Evolutionary conservation across 1,140 invertebrate genomes (phyloP), one percentile per base, ranked within the genome.

Genomic region (Drosophila biarmipes): DNA sequence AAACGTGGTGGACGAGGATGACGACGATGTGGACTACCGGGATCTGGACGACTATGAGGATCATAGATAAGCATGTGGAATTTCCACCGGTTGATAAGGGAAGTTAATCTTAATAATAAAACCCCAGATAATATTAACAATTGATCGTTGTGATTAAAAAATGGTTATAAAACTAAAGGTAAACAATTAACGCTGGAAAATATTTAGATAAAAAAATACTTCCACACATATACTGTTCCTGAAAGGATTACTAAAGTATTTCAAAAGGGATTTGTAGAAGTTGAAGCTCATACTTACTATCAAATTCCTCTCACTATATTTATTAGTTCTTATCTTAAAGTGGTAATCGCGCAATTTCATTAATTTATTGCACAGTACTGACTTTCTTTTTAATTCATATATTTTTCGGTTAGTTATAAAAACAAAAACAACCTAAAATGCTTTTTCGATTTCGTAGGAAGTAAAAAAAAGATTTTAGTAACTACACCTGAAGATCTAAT

Each of bases 31-130:
- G n/a, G 31, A 72, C 19, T 29, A 37, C 24, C 37, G 45, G 38
- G 37, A 35, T 31, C 8, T 48, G 8, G 73, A 74, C 35, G 81
- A 86, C 40, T 86, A 86, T 67, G 71, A 75, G 14, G 78, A 87
- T 64, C 78, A 82, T 34, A 51, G 82, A 51, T 87, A 87, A 31
- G 21, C 31, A 1, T 12, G 17, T 17, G 67, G 34, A 46, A 56
- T 31, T 69, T 35, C 27, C 57, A 34, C 15, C 10, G 40, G 34
- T 31, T 45, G 40, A 61, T 68, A 59, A 59, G 48, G 17, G n/a
- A 12, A 17, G 17, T 49, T 73, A 31, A 73, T 62, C 42, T 19
- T 14, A 37, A 14, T 35, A 48, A 40, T 17, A 35, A 37, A 27
- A 2, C 3, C 1, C 5, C 37, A 37, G 54, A 59, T 72, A 72